Percentiles rank a stretch among this genome's conserved stretches.
phyloP scores from a whole-genome alignment of 2,797 vertebrate genomes.

The Muscicapa comitata region DNA sequence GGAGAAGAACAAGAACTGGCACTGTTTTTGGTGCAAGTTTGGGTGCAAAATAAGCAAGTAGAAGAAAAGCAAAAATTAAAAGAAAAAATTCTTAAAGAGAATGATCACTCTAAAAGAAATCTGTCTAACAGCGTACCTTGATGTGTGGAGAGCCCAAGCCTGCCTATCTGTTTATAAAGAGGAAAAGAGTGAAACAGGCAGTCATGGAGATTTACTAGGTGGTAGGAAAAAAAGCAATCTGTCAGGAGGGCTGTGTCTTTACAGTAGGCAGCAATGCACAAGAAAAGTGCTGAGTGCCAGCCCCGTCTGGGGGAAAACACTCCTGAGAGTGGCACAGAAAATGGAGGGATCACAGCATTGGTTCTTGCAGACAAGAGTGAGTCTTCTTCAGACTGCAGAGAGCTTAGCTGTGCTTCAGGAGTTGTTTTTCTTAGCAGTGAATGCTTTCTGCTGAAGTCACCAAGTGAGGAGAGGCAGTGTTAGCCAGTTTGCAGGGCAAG shows the following conservation, averaged over 20 bases:
- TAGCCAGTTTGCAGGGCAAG: constrained; percentile 18
- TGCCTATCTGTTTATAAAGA: neutral
- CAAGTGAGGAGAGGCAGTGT: neutral
- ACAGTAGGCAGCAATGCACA: neutral
- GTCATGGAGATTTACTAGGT: neutral
- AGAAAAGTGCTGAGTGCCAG: neutral
- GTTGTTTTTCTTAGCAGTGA: constrained; percentile 21
- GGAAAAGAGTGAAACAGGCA: neutral
- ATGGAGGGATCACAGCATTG: neutral
- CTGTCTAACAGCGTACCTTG: neutral
- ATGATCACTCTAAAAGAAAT: neutral
- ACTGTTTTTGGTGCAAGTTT: neutral
- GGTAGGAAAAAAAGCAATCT: neutral
- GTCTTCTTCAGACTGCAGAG: neutral
- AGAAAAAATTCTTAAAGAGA: neutral
- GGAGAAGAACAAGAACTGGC: neutral
- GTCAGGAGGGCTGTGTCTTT: neutral
- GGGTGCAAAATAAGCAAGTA: neutral
- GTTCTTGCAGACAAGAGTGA: neutral
- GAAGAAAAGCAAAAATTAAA: neutral
- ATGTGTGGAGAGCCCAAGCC: neutral
- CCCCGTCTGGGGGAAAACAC: neutral
- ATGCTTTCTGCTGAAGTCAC: constrained; percentile 42
- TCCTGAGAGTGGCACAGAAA: neutral
- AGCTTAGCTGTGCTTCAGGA: neutral